Percentiles rank a stretch among this genome's conserved stretches.
phyloP scores from a whole-genome alignment of 2,797 vertebrate species.

The Sparus aurata region DNA sequence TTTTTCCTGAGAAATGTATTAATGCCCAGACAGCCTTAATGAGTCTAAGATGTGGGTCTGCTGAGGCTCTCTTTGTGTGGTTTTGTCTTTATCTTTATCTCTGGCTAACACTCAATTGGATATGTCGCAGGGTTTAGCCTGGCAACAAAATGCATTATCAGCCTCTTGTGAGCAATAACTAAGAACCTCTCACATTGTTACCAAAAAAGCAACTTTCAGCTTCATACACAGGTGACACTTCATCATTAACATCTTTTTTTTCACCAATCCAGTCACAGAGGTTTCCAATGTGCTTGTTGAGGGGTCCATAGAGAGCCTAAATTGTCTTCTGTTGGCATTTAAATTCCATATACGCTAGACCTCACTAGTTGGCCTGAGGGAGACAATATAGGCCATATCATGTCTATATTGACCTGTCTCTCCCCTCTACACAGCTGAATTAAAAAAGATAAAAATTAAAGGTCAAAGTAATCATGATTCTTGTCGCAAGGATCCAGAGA shows the following conservation, averaged over 20 bases:
- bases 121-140: conserved; percentile 56
- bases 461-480: conserved; percentile 55
- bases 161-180: conserved; percentile 46
- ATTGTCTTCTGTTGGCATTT: conserved; percentile 63
- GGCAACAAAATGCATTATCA: conserved; percentile 51
- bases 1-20: conserved; percentile 61
- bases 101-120: conserved; percentile 60
- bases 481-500: conserved; percentile 25
- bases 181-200: conserved; percentile 40
- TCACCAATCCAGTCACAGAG: conserved; percentile 12
- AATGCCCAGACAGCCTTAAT: conserved; percentile 58
- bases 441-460: conserved; percentile 40
- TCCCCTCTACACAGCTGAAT: conserved; percentile 26
- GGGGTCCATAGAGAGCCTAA: conserved; percentile 4
- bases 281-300: conserved; percentile 16
- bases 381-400: conserved; percentile 43
- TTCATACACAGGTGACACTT: conserved; percentile 34
- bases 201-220: conserved; percentile 7
- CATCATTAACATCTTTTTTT: conserved; percentile 28
- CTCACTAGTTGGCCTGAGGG: conserved; percentile 48
- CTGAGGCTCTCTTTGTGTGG: conserved; percentile 46
- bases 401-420: conserved; percentile 34
- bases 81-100: conserved; percentile 66
- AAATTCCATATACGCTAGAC: conserved; percentile 44
- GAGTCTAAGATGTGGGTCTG: conserved; percentile 60